phyloP scores from a whole-genome alignment of 2,797 vertebrate species.

The Centroberyx gerrardi region DNA sequence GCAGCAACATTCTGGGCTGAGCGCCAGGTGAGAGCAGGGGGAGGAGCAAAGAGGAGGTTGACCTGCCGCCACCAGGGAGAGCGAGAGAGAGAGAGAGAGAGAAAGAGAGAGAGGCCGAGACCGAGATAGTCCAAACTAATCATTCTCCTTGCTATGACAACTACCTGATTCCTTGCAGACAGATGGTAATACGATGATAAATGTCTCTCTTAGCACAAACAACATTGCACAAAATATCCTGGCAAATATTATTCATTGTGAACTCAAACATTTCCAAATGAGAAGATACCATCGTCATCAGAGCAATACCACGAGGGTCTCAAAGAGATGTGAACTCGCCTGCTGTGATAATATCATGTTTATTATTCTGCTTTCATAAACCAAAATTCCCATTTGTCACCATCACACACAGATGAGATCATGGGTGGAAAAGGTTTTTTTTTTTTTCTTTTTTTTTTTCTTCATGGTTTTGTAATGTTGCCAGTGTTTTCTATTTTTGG shows the following conservation, averaged over 20 bases:
- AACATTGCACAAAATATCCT: conserved; percentile 17
- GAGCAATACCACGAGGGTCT: not conserved
- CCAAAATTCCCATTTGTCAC: conserved; percentile 9
- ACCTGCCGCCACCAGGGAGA: conserved; percentile 74
- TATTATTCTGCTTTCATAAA: conserved; percentile 42
- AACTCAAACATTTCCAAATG: conserved; percentile 5
- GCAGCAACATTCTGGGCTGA: conserved; percentile 93
- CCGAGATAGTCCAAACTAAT: conserved; percentile 55
- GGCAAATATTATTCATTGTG: not conserved
- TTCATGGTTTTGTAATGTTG: conserved; percentile 16
- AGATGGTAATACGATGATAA: conserved; percentile 10
- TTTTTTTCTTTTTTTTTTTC: not conserved
- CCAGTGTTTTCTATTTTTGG: conserved; percentile 59
- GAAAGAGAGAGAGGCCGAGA: conserved; percentile 44
- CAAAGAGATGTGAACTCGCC: conserved; percentile 9
- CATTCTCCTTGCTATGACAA: conserved; percentile 35
- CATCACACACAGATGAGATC: conserved; percentile 17
- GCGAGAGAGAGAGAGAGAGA: not conserved
- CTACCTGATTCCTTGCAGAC: conserved; percentile 31
- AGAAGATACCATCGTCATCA: not conserved
- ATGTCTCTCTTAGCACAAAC: conserved; percentile 34
- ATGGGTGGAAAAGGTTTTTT: not conserved
- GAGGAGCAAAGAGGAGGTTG: conserved; percentile 78
- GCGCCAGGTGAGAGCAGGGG: conserved; percentile 91
- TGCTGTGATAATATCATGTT: conserved; percentile 29